A percentile compares a stretch with the other conserved stretches of the same genome.
Evolutionary conservation across 2,888 invertebrate genomes (phyloP).

Genomic region (Suillia variegata): DNA sequence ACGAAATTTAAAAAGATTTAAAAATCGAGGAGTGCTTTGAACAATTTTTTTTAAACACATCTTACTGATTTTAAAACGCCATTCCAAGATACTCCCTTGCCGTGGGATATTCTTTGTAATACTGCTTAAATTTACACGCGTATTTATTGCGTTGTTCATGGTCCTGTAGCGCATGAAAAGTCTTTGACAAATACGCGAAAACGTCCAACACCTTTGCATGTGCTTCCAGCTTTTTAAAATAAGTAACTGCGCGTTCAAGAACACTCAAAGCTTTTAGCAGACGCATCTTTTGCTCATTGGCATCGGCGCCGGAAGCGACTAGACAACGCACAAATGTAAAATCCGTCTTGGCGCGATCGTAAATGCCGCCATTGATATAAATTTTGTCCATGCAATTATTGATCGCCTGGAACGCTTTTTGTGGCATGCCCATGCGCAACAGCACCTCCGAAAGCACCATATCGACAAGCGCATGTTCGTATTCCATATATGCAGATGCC

Average conservation of each 20-base stretch:
- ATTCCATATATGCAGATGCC: conserved; percentile 76
- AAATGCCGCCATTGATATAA: conserved; percentile 80
- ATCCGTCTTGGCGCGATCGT: conserved; percentile 78
- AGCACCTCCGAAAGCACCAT: conserved; percentile 81
- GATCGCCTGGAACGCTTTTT: conserved; percentile 74
- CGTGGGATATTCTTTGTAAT: conserved; percentile 74
- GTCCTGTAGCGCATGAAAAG: conserved; percentile 77
- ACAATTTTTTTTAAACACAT: too few relatives aligned
- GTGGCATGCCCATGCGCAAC: conserved; percentile 73
- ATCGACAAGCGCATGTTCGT: conserved; percentile 74
- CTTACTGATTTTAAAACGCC: conserved; percentile 45
- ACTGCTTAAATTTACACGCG: conserved; percentile 78
- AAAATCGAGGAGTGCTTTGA: too few relatives aligned
- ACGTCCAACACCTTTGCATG: conserved; percentile 74
- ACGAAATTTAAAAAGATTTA: too few relatives aligned
- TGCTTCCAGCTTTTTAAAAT: conserved; percentile 78
- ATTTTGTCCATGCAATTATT: conserved; percentile 73
- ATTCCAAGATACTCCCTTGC: conserved; percentile 56
- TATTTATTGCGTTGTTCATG: conserved; percentile 78
- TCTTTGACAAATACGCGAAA: conserved; percentile 65
- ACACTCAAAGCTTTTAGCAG: conserved; percentile 60
- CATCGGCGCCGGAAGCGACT: conserved; percentile 66
- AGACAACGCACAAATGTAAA: conserved; percentile 80
- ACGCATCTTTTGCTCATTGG: conserved; percentile 36
- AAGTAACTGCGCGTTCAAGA: conserved; percentile 70